phyloP scores from a whole-genome alignment of 1,140 invertebrate genomes.

The Leptonema lineaticorne region DNA sequence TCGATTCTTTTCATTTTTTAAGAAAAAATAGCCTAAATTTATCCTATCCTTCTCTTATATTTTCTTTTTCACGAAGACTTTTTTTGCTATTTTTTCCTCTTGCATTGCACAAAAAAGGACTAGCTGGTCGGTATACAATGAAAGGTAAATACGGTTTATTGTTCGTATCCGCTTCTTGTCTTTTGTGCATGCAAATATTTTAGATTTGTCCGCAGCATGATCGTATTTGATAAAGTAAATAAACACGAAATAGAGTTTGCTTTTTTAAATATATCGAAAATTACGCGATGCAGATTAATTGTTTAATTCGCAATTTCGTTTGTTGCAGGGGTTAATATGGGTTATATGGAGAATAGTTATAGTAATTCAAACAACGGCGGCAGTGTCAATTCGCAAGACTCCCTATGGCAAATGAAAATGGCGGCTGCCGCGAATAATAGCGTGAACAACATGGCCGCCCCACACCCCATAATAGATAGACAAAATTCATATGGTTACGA shows the following conservation, averaged over 20 bases:
- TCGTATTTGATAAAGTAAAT: not conserved
- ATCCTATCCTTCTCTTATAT: not conserved
- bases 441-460: slow-evolving; percentile 56
- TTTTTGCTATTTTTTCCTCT: slow-evolving; percentile 44
- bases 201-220: slow-evolving; percentile 22
- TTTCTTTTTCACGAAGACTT: slow-evolving; percentile 10
- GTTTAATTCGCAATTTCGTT: not conserved
- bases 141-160: slow-evolving; percentile 47
- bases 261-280: not conserved
- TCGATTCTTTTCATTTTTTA: slow-evolving; percentile 14
- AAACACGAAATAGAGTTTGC: not conserved
- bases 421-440: slow-evolving; percentile 68
- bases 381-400: slow-evolving; percentile 91
- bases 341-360: slow-evolving; percentile 88
- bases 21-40: not conserved
- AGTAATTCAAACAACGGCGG: slow-evolving; percentile 90
- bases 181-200: slow-evolving; percentile 40
- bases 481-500: slow-evolving; percentile 73
- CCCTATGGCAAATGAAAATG: slow-evolving; percentile 92
- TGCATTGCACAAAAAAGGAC: slow-evolving; percentile 50
- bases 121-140: slow-evolving; percentile 47
- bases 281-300: not conserved
- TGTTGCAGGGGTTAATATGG: slow-evolving; percentile 76
- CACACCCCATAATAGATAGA: slow-evolving; percentile 61
- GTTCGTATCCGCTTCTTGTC: slow-evolving; percentile 36